Evolutionary conservation across 2,888 invertebrate species (phyloP), one percentile per base, ranked within the genome.

Genomic region (Crocallis elinguaria): DNA sequence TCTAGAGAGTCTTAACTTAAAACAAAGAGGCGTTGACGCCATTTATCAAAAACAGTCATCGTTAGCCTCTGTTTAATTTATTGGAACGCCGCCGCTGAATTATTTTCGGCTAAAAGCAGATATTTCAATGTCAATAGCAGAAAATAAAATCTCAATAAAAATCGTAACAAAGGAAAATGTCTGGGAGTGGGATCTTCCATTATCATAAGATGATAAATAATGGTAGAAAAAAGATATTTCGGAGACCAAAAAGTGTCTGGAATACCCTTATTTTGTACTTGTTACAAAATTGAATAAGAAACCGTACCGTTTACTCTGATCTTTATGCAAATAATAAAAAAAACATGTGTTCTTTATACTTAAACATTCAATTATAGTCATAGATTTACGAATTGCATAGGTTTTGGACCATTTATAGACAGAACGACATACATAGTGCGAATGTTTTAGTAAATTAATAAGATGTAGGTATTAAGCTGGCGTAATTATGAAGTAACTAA

Each of bases 41-140:
- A 37, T 16, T 16, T 3, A 16, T 52, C 41, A 21, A 25, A 42
- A 37, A 27, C 42, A 36, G 17, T 37, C 41, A 37, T 60, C 59
- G 54, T 64, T 46, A 57, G 44, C 53, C 59, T 64, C 57, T 36
- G 38, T 37, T 44, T 63, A 64, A 70, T 71, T 68, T 64, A 67
- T 67, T 57, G 57, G 49, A 66, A 60, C 56, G 57, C 54, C 62
- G 68, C 64, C 64, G 49, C 60, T 64, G 69, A 77, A 66, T 60
- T 66, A 63, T 68, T 70, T 73, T 67, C 49, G 51, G 65, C 58
- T 45, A 43, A 57, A 64, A 54, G 38, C 53, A 66, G 60, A 72
- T 76, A 76, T 73, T 81, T 72, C 76, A 77, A 69, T 65, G 66
- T 54, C 66, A 68, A 73, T 73, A 71, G 72, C 75, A 74, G 66